Evolutionary conservation across 2,797 vertebrate genomes (phyloP), one percentile per base, ranked within the genome.

Genomic region (Brachymystax lenok): DNA sequence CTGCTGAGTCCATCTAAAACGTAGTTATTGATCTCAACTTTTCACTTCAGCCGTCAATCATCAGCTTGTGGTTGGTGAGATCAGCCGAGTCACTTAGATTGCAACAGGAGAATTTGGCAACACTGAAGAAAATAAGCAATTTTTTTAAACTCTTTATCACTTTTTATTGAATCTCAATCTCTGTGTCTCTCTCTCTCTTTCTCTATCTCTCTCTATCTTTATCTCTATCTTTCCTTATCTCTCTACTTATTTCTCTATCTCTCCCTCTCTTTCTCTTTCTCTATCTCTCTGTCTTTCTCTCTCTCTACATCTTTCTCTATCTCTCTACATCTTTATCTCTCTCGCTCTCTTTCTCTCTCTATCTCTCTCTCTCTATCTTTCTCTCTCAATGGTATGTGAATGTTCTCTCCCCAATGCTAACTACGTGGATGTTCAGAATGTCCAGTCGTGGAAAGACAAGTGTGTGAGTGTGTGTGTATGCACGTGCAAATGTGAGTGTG

Each of bases 21-120:
- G 75, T 71, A 86, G 87, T 87, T 85, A 84, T 85, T 30, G 75
- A 19, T 78, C 67, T 82, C 74, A 71, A 27, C 71, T 63, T 80
- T 82, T 84, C 66, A 46, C 76, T 83, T 19, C 54, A 61, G 28
- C 82, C 72, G 81, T 89, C 83, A 84, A 17, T 89, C 88, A 81
- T 13, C 1, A 28, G 17, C 66, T 27, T 51, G 76, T 82, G 82
- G 84, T 81, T 71, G 69, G 8, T 35, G 72, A 80, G 82, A 82
- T 86, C 83, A 87, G 75, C 83, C 83, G 40, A 82, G 85, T 77
- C 64, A 5, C 72, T 80, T 80, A 52, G 81, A 88, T 84, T 87
- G 69, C 51, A 21, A 71, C 17, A 27, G 28, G 56, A 73, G 82
- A 21, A 24, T 74, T 81, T 82, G 70, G 78, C 51, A 86, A 83